Evolutionary conservation across 2,888 invertebrate species (phyloP), one percentile per base, ranked within the genome.

Genomic region (Apoda limacodes): DNA sequence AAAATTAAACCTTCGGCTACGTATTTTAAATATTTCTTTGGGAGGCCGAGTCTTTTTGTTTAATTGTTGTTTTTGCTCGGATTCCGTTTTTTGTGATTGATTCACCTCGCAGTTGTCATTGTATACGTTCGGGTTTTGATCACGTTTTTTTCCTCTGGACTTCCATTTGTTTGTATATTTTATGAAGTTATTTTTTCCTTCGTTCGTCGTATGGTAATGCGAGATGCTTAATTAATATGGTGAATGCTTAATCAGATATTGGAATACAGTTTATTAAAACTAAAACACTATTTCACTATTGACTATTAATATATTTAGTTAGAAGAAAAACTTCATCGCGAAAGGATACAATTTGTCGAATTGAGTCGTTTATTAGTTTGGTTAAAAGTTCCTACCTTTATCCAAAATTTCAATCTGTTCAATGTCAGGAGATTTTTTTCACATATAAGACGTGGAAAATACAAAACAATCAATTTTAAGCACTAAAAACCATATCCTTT

Each of bases 81-180:
- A 75, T 76, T 74, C 75, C 67, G 62, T 75, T 78, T 78, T 80
- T 78, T 78, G 72, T 76, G 72, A 75, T 74, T 71, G 76, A 78
- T 74, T 71, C 74, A 69, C 65, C 70, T 63, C 69, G 70, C 76
- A 75, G 78, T 78, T 75, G 75, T 78, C 75, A 75, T 80, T 78
- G 78, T 80, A 62, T 69, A 63, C 71, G 69, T 65, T 69, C 66
- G 56, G 66, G 74, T 62, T 67, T 58, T 62, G 72, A 70, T 70
- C 69, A 65, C 59, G 62, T 69, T 74, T 76, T 68, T 76, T 64
- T n/a, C 48, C 53, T 50, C 45, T 41, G 44, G 42, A 37, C 55
- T 45, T 58, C 61, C 71, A 61, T 69, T 75, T 74, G 71, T 76
- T 74, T 76, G 75, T 76, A 60, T 75, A 70, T 72, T 76, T 78